Conservation (phyloP, 2,113 vertebrate genomes). For the Pelmatolapia mariae region DNA sequence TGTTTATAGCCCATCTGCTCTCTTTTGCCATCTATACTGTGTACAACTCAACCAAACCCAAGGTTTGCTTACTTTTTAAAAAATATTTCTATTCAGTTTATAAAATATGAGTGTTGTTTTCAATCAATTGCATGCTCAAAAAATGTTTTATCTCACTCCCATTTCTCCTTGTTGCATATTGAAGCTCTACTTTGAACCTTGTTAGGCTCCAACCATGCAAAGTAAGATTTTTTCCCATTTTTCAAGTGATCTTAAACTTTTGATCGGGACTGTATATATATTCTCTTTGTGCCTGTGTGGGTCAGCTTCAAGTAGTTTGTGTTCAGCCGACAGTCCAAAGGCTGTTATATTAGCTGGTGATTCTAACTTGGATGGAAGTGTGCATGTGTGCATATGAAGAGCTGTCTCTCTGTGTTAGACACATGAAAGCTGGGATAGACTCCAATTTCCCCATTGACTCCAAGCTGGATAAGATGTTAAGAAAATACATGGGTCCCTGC, state of each 20-base stretch:
- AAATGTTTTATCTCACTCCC: neutral
- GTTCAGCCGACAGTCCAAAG: neutral
- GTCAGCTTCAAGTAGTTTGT: neutral
- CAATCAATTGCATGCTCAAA: neutral
- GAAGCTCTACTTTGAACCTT: neutral
- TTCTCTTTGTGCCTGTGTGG: neutral
- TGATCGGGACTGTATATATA: neutral
- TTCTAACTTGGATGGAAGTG: neutral
- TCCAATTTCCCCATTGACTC: neutral
- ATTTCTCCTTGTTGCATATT: neutral
- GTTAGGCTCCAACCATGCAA: neutral
- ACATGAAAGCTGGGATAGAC: neutral
- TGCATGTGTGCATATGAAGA: neutral
- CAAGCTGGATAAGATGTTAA: neutral
- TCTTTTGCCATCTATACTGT: neutral
- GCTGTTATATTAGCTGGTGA: neutral
- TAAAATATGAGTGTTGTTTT: neutral
- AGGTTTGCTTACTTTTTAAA: neutral
- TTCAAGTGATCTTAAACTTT: neutral
- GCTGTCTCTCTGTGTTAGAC: neutral
- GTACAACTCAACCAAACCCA: neutral
- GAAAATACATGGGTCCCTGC: neutral
- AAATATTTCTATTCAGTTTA: neutral
- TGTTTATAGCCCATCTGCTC: neutral
- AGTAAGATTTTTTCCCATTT: neutral